Conservation (phyloP, 2,888 invertebrate species). For the Melinopterus prodromus region DNA sequence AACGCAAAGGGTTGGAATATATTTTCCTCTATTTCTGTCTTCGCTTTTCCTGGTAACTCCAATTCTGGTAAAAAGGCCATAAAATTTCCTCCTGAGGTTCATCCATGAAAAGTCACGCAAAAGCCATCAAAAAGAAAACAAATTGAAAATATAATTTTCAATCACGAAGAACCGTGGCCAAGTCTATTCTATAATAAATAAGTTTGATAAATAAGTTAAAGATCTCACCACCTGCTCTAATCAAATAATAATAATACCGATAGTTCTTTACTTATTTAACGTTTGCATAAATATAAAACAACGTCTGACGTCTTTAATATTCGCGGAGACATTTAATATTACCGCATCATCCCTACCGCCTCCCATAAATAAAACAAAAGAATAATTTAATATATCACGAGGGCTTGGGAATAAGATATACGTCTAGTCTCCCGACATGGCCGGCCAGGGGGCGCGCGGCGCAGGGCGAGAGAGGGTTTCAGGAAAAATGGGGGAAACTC, state of each 20-base stretch:
- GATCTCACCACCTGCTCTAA: too few relatives aligned
- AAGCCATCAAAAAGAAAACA: too few relatives aligned
- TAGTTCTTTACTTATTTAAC: background rate
- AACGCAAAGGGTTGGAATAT: too few relatives aligned
- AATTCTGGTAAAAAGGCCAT: too few relatives aligned
- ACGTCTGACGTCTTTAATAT: background rate
- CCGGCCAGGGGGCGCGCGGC: conserved; percentile 24
- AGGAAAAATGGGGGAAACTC: conserved; percentile 40
- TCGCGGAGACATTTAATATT: background rate
- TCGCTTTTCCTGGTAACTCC: too few relatives aligned
- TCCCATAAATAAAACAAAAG: conserved; percentile 29
- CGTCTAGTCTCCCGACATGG: conserved; percentile 22
- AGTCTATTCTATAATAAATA: background rate
- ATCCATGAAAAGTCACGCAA: too few relatives aligned
- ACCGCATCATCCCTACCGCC: conserved; percentile 4
- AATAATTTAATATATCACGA: conserved; percentile 33
- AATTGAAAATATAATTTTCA: too few relatives aligned
- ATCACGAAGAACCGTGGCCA: too few relatives aligned
- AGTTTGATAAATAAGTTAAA: background rate
- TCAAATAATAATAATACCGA: too few relatives aligned
- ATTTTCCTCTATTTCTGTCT: too few relatives aligned
- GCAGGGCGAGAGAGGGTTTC: conserved; percentile 16
- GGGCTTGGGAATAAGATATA: conserved; percentile 12
- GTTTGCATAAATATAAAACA: conserved; percentile 18
- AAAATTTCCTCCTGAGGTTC: too few relatives aligned